Base-by-base conservation (phyloP, 2,888 invertebrate genomes). In the Psylliodes chrysocephalus region DNA sequence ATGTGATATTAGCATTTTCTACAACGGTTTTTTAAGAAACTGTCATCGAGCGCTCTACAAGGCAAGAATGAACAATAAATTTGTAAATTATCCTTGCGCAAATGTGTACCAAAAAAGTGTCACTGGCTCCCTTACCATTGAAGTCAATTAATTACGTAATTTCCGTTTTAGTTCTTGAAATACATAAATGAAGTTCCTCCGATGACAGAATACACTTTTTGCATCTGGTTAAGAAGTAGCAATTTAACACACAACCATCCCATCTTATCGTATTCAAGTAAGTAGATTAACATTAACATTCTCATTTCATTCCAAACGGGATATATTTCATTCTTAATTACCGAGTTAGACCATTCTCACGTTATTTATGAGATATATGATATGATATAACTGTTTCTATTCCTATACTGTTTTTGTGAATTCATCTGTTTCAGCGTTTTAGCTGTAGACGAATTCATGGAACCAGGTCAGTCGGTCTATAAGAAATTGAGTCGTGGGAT, bases 201-300 rank as follows among this genome's bases (percentile, higher is more conserved):
- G 42, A 77, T 86, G 56, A 79, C 77, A 10, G 85, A 86, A 71
- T 86, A 85, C 73, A 86, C 86, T 3, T 86, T 85, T 73, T 86
- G 86, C 72, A 79, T 86, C 18, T 86, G 86, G 86, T 65, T 86
- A 63, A 80, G 80, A 72, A 86, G 86, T 64, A 74, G 74, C 60
- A 86, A 86, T 73, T 75, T 86, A 18, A 85, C 84, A 1, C 77
- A 84, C 67, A 77, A 82, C 2, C 86, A 86, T 74, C 84, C 86
- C 4, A 77, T 86, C 64, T 81, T 86, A 64, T 86, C 86, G 1
- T 86, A 86, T 74, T 86, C 86, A 51, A 83, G 86, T 86, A 79
- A 85, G 86, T 82, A 75, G 60, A 25, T 10, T n/a, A 6, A 49
- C 6, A 49, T 28, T 25, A 8, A 28, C 25, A 30, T 30, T 35